Conservation (phyloP, 2,888 invertebrate genomes). For the Trisateles emortualis region DNA sequence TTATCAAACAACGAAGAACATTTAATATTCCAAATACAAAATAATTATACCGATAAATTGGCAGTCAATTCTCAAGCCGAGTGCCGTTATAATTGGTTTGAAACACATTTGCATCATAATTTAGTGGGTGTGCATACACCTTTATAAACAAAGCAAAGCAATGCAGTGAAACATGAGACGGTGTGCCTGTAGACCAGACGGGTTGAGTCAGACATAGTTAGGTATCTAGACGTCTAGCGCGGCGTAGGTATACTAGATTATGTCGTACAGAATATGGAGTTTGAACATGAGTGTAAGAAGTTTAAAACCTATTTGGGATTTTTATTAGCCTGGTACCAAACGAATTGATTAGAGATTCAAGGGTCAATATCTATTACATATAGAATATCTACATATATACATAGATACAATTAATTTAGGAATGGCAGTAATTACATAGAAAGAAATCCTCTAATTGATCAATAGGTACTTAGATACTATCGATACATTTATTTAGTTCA, state of each 20-base stretch:
- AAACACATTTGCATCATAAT: constrained; percentile 25
- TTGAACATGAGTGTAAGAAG: constrained; percentile 8
- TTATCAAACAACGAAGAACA: too few species aligned
- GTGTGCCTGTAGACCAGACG: constrained; percentile 32
- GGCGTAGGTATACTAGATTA: constrained; percentile 9
- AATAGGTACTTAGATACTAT: too few species aligned
- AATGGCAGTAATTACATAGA: too few species aligned
- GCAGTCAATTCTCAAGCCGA: background rate
- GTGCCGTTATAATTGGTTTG: constrained; percentile 20
- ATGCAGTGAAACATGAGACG: constrained; percentile 35
- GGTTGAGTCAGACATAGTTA: constrained; percentile 14
- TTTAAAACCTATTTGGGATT: too few species aligned
- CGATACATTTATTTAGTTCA: too few species aligned
- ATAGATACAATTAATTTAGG: too few species aligned
- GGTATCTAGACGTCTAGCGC: constrained; percentile 28
- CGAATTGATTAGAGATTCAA: too few species aligned
- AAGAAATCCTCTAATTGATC: too few species aligned
- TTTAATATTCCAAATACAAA: background rate
- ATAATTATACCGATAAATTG: background rate
- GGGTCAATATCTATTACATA: too few species aligned
- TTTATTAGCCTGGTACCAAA: too few species aligned
- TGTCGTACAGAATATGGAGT: constrained; percentile 10
- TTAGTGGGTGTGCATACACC: constrained; percentile 6
- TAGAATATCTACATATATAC: too few species aligned
- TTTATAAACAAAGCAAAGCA: constrained; percentile 37